Base-by-base conservation (phyloP, 1,140 invertebrate genomes). In the Spodoptera litura region DNA sequence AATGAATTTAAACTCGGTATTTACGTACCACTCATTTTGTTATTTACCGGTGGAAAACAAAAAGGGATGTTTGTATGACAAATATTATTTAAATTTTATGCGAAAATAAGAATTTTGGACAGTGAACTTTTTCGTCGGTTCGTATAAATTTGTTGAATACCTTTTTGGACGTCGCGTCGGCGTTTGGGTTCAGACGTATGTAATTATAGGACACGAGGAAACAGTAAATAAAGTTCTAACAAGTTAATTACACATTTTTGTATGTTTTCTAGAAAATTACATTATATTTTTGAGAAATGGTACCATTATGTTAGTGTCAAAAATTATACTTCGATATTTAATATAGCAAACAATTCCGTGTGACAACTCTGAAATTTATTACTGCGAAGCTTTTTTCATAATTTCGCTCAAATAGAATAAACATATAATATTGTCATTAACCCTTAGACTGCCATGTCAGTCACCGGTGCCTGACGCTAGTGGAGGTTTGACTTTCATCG, bases 71-170 rank as follows among this genome's bases (percentile, higher is more conserved):
- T 56, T 56, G 44, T 73, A 64, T 64, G 15, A 77, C 27, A 81
- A 77, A 78, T 81, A 73, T 62, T 72, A 78, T 78, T 78, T 66
- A 77, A 81, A 78, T 81, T 75, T 81, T 59, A 72, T 49, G 56
- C 64, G 38, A 59, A 66, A 66, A 81, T 72, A 38, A 58, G 68
- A 58, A 64, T 68, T 77, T 77, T 71, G 49, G 68, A 66, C 78
- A 44, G 58, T 72, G 73, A 77, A 81, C 79, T 80, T 80, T 80
- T 78, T 51, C 31, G 35, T 51, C 15, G 35, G 52, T 59, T 66
- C 35, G 27, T 55, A 71, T 35, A 38, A 71, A 78, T 70, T 78
- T 52, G 56, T 53, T 20, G 56, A 77, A 66, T 64, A 49, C 38
- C 49, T 72, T 58, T 81, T 13, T 68, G 70, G 61, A 74, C 61